Evolutionary conservation across 2,797 vertebrate species (phyloP).

Genomic region (Margarornis squamiger): DNA sequence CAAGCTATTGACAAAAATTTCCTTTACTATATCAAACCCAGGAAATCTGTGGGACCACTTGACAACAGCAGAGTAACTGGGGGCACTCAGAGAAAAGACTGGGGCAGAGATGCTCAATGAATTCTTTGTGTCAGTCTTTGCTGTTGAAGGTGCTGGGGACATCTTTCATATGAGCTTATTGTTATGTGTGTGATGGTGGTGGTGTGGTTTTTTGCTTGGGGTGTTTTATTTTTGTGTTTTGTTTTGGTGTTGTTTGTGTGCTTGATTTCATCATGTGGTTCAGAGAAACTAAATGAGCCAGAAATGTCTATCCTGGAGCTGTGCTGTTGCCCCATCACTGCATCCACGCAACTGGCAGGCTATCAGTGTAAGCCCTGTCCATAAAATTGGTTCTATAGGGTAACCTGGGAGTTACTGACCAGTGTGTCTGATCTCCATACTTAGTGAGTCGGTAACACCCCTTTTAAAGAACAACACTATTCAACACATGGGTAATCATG

Average conservation of each 20-base stretch:
- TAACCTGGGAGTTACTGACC: background rate
- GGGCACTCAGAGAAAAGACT: background rate
- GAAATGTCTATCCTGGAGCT: background rate
- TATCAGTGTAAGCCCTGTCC: background rate
- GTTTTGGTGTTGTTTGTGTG: background rate
- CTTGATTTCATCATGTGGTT: background rate
- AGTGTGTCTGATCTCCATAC: background rate
- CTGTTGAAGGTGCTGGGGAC: background rate
- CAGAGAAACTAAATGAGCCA: background rate
- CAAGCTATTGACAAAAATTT: background rate
- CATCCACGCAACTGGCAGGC: background rate
- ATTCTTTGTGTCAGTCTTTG: background rate
- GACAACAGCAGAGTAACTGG: accelerated
- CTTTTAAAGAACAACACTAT: background rate
- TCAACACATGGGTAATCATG: accelerated
- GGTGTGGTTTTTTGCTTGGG: background rate
- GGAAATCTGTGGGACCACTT: background rate
- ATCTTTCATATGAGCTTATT: background rate
- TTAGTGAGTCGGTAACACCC: background rate
- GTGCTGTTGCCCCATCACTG: background rate
- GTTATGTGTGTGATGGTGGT: background rate
- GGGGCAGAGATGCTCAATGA: background rate
- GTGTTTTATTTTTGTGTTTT: background rate
- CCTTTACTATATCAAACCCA: background rate
- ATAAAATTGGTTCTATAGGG: background rate